These are phyloP conservation scores for Mastigias papua DNA, from an alignment of 30 jellyfish, hydroid and myxozoan species.

Conservation along the genomic window DNA sequence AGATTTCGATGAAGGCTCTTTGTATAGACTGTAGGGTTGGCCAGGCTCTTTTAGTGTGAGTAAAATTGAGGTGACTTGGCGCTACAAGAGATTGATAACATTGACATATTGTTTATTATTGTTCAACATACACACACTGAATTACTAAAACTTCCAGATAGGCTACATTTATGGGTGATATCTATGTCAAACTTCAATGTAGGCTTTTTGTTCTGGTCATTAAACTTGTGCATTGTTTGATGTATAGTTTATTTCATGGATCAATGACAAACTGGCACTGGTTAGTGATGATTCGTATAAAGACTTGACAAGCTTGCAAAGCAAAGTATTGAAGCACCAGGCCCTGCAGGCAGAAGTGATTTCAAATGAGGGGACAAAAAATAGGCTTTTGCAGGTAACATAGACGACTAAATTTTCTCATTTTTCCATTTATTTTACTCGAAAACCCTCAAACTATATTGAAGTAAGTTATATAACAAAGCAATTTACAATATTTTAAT, in stretches of 20 bases:
- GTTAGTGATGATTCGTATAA: conserved; percentile 56
- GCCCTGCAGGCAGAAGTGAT: conserved; percentile 81
- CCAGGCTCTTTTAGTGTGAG: too few relatives aligned
- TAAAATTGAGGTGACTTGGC: too few relatives aligned
- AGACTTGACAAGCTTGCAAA: conserved; percentile 60
- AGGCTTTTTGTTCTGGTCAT: not conserved
- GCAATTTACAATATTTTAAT: too few relatives aligned
- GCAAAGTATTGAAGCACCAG: conserved; percentile 70
- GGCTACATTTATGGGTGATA: too few relatives aligned
- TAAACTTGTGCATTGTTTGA: not conserved
- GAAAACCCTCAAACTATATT: not conserved
- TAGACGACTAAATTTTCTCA: too few relatives aligned
- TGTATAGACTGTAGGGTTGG: too few relatives aligned
- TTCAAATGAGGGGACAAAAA: conserved; percentile 47
- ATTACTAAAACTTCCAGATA: too few relatives aligned
- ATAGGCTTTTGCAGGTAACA: conserved; percentile 66
- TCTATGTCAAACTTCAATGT: not conserved
- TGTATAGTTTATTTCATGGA: conserved; percentile 76
- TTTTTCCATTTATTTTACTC: not conserved
- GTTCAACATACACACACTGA: too few relatives aligned
- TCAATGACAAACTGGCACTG: conserved; percentile 69
- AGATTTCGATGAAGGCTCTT: too few relatives aligned
- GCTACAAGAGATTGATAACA: too few relatives aligned
- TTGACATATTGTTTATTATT: too few relatives aligned
- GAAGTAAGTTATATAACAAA: too few relatives aligned